Conservation (phyloP, 2,797 vertebrate genomes). For the Thripadectes ignobilis region DNA sequence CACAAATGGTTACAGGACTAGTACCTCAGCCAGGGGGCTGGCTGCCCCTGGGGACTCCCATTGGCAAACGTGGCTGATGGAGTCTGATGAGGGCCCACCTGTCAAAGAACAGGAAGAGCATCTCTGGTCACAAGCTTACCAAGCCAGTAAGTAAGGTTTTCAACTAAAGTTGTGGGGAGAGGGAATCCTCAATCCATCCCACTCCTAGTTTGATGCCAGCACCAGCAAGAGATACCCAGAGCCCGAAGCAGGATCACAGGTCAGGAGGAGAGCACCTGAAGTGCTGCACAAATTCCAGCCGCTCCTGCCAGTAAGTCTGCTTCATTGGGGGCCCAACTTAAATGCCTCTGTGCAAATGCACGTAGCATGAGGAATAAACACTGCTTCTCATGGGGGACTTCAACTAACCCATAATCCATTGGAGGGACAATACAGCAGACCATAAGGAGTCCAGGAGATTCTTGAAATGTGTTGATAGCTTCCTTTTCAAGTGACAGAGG, state of each 20-base stretch:
- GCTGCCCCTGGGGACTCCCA: accelerated
- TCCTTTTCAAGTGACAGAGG: not conserved
- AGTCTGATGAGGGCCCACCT: not conserved
- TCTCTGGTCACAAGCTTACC: not conserved
- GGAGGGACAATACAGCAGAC: not conserved
- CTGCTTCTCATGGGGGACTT: not conserved
- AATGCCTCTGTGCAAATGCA: accelerated
- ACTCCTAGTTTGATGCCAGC: not conserved
- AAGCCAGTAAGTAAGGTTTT: not conserved
- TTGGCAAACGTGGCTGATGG: not conserved
- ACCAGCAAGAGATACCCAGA: not conserved
- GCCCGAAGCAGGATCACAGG: not conserved
- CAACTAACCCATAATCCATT: not conserved
- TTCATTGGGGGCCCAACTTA: not conserved
- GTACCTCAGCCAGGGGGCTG: not conserved
- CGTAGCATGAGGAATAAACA: accelerated
- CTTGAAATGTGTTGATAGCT: not conserved
- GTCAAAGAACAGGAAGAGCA: not conserved
- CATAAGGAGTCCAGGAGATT: not conserved
- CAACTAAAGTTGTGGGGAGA: not conserved
- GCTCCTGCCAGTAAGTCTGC: not conserved
- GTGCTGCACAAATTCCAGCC: not conserved
- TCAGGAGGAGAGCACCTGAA: not conserved
- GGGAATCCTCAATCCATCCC: not conserved
- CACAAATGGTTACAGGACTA: not conserved